phyloP scores from a whole-genome alignment of 2,797 vertebrate species.

The Myotis pilosus region DNA sequence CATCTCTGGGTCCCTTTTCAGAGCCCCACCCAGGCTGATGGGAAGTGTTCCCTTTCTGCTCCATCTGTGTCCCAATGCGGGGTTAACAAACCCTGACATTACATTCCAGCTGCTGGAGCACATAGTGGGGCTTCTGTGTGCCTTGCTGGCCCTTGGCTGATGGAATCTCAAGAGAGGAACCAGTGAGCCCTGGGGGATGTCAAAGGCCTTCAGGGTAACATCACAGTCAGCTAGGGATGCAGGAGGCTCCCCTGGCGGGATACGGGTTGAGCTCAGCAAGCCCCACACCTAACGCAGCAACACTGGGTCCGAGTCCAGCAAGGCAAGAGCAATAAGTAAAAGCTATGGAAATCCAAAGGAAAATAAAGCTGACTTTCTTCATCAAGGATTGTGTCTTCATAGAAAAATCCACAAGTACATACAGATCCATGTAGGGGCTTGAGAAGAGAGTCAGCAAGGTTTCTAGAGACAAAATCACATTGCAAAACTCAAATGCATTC shows the following conservation, averaged over 20 bases:
- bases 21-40: not conserved
- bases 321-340: not conserved
- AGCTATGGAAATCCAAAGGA: not conserved
- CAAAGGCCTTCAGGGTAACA: not conserved
- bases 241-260: not conserved
- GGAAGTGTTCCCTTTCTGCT: not conserved
- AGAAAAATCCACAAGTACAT: not conserved
- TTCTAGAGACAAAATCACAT: not conserved
- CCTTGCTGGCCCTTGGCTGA: no score
- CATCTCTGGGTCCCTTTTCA: rapidly evolving
- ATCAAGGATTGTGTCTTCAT: not conserved
- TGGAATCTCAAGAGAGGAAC: not conserved
- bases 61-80: not conserved
- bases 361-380: not conserved
- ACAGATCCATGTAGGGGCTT: not conserved
- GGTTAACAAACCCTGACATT: not conserved
- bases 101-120: not conserved
- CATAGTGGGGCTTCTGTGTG: not conserved
- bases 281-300: not conserved
- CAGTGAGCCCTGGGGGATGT: not conserved
- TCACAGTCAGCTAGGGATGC: not conserved
- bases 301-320: not conserved
- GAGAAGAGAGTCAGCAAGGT: not conserved
- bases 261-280: not conserved
- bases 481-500: not conserved